Percentiles rank a stretch among this genome's conserved stretches.
Evolutionary conservation across 1,140 invertebrate genomes (phyloP).

Genomic region (Ptiloglossa arizonensis): DNA sequence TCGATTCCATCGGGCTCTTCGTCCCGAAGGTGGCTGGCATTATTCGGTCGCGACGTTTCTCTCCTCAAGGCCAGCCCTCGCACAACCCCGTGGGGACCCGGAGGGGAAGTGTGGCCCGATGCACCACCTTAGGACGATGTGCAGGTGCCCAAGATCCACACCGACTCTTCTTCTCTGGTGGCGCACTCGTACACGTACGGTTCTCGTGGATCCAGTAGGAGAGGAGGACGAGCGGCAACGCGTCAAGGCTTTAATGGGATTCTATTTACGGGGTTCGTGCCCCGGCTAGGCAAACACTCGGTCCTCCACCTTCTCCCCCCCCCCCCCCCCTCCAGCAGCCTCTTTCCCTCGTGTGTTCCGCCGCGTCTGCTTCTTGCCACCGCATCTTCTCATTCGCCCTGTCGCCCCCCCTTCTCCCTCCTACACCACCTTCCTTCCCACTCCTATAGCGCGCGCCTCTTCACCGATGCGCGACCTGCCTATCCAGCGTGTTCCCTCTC

Average conservation of each 20-base stretch:
- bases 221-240: conserved; percentile 65
- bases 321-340: not conserved
- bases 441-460: not conserved
- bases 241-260: conserved; percentile 79
- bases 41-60: conserved; percentile 53
- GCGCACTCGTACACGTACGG: conserved; percentile 20
- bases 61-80: conserved; percentile 8
- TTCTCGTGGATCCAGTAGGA: conserved; percentile 35
- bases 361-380: conserved; percentile 27
- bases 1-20: conserved; percentile 26
- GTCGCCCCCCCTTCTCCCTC: too few relatives aligned
- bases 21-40: conserved; percentile 10
- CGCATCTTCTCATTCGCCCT: conserved; percentile 23
- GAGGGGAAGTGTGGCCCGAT: too few relatives aligned
- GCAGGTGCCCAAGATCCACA: conserved; percentile 38
- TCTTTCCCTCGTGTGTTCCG: conserved; percentile 1
- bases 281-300: conserved; percentile 77
- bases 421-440: too few relatives aligned
- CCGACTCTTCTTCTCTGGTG: not conserved
- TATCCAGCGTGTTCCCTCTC: not conserved
- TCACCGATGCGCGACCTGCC: conserved; percentile 15
- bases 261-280: conserved; percentile 80
- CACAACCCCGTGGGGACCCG: not conserved
- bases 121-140: too few relatives aligned
- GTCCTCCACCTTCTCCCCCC: conserved; percentile 37